Evolutionary conservation across 2,888 invertebrate genomes (phyloP), one percentile per base, ranked within the genome.

Genomic region (Polymixis lichenea): DNA sequence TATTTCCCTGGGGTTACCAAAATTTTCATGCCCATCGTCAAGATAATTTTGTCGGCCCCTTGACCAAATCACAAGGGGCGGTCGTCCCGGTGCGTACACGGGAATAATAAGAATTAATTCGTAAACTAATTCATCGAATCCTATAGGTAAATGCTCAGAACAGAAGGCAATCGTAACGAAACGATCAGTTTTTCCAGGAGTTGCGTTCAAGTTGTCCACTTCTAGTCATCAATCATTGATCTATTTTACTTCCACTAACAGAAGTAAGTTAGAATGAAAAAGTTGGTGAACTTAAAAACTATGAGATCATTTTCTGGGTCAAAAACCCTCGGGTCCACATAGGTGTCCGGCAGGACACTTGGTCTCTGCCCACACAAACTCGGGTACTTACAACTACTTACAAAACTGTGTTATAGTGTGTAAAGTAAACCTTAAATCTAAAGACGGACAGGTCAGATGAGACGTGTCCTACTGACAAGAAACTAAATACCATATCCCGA

Each of bases 261-360:
- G 6, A 38, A 43, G 25, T 43, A 46, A 53, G 43, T 66, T 6
- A 46, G 17, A 61, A 28, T 32, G 2, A 28, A 49, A 58, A 64
- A 51, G 53, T 61, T 66, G 19, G 15, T 72, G 6, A 72, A 72
- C 73, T 82, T 82, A 82, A 56, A 66, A 82, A 78, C 78, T 82
- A 82, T 82, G 82, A 82, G 82, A 82, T 82, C 82, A 78, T 64
- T 67, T 55, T 43, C 11, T 56, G 25, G 38, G 22, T 69, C 25
- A 43, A 32, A 69, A n/a, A n/a, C 65, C n/a, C 43, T 32, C 28
- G 3, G 46, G 60, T 25, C 60, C 76, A 62, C 51, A 28, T 28
- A 38, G 43, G 5, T 58, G 46, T 55, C 53, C 13, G n/a, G 28
- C 68, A 56, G 51, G 28, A 56, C 46, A 46, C 15, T 19, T 19